phyloP scores from a whole-genome alignment of 2,113 vertebrate species.

The Laticauda colubrina region DNA sequence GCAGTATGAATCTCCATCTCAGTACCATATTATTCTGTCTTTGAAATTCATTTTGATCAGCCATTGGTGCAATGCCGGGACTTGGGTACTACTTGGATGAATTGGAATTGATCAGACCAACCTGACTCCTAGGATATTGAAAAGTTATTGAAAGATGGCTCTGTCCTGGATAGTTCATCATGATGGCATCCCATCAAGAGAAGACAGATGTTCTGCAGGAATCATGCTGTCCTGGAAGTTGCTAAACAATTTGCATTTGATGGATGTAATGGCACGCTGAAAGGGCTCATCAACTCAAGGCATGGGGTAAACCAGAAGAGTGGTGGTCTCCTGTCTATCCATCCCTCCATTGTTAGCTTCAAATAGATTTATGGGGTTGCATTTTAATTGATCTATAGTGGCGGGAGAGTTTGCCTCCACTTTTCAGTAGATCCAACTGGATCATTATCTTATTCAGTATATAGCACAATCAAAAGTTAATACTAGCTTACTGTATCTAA shows the following conservation, averaged over 20 bases:
- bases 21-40: background rate
- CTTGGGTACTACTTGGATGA: background rate
- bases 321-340: constrained; percentile 4
- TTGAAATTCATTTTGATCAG: background rate
- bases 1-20: background rate
- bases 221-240: constrained; percentile 50
- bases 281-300: background rate
- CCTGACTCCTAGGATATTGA: constrained; percentile 13
- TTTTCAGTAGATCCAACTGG: background rate
- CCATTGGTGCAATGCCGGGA: background rate
- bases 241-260: constrained; percentile 51
- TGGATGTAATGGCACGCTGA: constrained; percentile 32
- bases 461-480: background rate
- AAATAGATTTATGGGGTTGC: background rate
- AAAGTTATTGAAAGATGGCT: constrained; percentile 30
- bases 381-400: background rate
- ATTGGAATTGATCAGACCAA: background rate
- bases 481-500: background rate
- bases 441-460: background rate
- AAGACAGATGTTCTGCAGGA: constrained; percentile 55
- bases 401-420: background rate
- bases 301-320: background rate
- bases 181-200: constrained; percentile 3
- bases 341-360: background rate
- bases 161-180: constrained; percentile 50